Evolutionary conservation across 2,888 invertebrate genomes (phyloP).

Genomic region (Chironomus riparius): DNA sequence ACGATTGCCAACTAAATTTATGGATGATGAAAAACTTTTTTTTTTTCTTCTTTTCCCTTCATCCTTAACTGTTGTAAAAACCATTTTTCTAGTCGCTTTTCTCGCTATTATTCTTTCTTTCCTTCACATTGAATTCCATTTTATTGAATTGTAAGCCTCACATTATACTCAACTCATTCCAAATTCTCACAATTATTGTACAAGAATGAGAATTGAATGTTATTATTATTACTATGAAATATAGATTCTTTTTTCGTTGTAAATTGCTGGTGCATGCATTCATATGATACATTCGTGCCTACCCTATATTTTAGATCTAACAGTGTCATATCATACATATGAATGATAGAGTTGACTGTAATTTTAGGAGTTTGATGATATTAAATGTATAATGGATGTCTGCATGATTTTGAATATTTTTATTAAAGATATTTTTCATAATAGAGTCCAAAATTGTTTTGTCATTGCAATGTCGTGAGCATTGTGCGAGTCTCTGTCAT

Average conservation of each 20-base stretch:
- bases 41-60: neutral
- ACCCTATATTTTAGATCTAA: no score
- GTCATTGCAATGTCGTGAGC: no score
- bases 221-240: neutral
- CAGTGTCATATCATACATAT: no score
- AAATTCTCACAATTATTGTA: neutral
- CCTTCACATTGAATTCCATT: neutral
- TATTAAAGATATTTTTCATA: no score
- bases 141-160: neutral
- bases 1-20: constrained; percentile 20
- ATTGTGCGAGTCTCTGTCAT: no score
- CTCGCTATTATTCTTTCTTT: neutral
- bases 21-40: neutral
- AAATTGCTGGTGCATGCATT: no score
- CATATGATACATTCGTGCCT: no score
- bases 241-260: neutral
- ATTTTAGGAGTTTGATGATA: no score
- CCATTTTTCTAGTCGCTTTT: constrained; percentile 7
- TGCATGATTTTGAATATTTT: no score
- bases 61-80: neutral
- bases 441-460: no score
- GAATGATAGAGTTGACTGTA: no score
- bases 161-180: neutral
- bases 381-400: no score
- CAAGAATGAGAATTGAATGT: neutral